These are phyloP conservation scores for Cotesia typhae DNA, from an alignment of 1,140 invertebrate species.

Conservation along the genomic window DNA sequence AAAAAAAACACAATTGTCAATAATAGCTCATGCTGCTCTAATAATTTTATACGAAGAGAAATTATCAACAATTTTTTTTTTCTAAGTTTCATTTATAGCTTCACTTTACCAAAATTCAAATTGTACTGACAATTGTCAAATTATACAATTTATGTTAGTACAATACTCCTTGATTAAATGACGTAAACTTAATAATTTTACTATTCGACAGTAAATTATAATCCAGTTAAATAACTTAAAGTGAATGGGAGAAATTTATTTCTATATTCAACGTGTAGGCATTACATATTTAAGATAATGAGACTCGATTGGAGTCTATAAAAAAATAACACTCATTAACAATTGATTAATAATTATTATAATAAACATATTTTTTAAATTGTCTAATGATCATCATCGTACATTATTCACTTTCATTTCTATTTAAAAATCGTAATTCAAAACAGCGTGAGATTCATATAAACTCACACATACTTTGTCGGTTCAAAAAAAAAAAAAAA, in stretches of 20 bases:
- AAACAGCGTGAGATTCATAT: conserved; percentile 4
- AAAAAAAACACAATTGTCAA: conserved; percentile 56
- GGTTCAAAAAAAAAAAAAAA: conserved; percentile 3
- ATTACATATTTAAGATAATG: conserved; percentile 40
- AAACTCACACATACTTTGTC: not conserved
- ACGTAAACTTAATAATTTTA: no score
- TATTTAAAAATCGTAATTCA: not conserved
- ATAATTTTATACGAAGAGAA: no score
- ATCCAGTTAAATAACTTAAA: no score
- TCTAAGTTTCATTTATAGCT: conserved; percentile 40
- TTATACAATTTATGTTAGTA: no score
- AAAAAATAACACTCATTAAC: conserved; percentile 62
- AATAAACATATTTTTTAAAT: conserved; percentile 29
- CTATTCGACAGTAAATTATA: no score
- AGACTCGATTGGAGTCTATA: conserved; percentile 51
- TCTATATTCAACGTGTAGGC: conserved; percentile 45
- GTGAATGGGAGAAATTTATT: conserved; percentile 32
- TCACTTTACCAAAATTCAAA: no score
- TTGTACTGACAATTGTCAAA: no score
- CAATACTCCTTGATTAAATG: no score
- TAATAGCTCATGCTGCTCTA: conserved; percentile 38
- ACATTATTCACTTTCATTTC: conserved; percentile 35
- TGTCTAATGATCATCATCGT: conserved; percentile 36
- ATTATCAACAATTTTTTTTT: conserved; percentile 46
- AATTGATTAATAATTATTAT: conserved; percentile 44